Evolutionary conservation across 2,113 vertebrate species (phyloP).

Genomic region (Ascaphus truei): DNA sequence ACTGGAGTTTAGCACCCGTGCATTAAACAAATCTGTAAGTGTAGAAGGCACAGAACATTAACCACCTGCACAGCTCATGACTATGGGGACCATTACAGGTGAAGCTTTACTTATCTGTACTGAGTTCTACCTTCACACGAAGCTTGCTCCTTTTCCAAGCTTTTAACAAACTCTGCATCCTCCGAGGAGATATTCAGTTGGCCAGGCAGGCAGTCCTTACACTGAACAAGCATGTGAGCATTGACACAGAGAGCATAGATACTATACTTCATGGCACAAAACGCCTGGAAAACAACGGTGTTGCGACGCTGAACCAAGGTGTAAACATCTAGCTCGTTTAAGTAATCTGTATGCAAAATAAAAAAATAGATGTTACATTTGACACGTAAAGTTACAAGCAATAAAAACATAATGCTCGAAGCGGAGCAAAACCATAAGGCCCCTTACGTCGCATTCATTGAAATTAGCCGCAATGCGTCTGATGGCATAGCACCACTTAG

Average conservation of each 20-base stretch:
- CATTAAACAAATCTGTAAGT: no score
- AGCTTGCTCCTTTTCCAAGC: constrained; percentile 31
- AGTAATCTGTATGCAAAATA: constrained; percentile 25
- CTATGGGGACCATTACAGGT: no score
- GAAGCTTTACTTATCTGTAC: neutral
- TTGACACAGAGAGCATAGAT: constrained; percentile 87
- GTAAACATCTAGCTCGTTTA: constrained; percentile 1
- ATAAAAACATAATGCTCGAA: no score
- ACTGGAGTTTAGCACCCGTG: no score
- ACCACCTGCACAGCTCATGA: no score
- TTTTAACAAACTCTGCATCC: neutral
- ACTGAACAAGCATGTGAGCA: constrained; percentile 62
- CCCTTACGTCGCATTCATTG: no score
- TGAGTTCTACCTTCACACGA: constrained; percentile 39
- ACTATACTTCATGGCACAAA: constrained; percentile 94
- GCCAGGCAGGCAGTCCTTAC: constrained; percentile 54
- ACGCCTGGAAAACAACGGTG: constrained; percentile 78
- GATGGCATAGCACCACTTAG: no score
- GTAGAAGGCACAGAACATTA: no score
- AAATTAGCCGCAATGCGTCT: no score
- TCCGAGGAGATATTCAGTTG: constrained; percentile 32
- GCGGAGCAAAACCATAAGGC: no score
- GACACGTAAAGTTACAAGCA: no score
- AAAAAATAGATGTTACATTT: neutral
- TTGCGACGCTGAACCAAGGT: constrained; percentile 64